Evolutionary conservation across 2,113 vertebrate species (phyloP), one percentile per base, ranked within the genome.

Genomic region (Mohoua ochrocephala): DNA sequence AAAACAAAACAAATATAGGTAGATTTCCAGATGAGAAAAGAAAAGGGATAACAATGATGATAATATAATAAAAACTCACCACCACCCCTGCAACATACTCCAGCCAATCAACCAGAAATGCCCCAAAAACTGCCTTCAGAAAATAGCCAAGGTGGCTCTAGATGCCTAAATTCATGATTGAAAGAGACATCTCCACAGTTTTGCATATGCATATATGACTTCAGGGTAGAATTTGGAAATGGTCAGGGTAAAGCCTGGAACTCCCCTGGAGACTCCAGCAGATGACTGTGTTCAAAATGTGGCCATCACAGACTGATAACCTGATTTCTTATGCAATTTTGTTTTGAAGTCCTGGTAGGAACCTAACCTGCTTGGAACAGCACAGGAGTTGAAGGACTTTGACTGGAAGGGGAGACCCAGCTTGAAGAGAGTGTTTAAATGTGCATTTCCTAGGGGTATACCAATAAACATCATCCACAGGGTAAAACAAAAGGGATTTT

Each of bases 1-100:
- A 39, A 59, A 70, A 41, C 1, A 17, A 39, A 77, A 22, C 3
- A 42, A 52, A 22, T 33, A 6, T 1, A 35, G 12, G 14, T 42
- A n/a, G 27, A 39, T 64, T 68, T 83, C 9, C 30, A 71, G n/a
- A 41, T 31, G 6, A 45, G 14, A 42, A 81, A 54, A 77, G 1
- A 82, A n/a, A 2, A 54, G 4, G 5, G 7, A 27, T 42, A 30
- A 42, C 2, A 0, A 47, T 54, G 3, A 49, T 27, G 4, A 11
- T 22, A 7, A n/a, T 22, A 22, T 6, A 26, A 3, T 16, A 45
- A 82, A 68, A 75, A 5, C 14, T 47, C 0, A 0, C 11, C 17
- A 19, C n/a, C 14, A 41, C 1, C 11, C 14, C 30, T 52, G 15
- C 10, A 56, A 22, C 7, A 15, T 3, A 1, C 7, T 61, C 28